Evolutionary conservation across 2,113 vertebrate species (phyloP), one percentile per base, ranked within the genome.

Genomic region (Pituophis catenifer): DNA sequence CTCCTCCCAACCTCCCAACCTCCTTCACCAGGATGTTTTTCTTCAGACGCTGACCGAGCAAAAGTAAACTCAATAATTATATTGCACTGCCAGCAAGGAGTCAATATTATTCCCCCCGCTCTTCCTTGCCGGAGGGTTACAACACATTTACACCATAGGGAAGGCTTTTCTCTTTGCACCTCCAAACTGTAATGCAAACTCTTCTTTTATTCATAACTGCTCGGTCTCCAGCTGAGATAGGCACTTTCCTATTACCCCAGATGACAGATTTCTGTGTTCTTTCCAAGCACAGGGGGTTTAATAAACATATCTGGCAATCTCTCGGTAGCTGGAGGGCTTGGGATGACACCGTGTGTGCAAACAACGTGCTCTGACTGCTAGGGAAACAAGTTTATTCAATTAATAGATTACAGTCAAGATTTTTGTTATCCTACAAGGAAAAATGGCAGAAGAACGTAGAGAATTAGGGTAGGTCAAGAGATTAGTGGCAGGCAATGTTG

Each of bases 231-330:
- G 98, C 98, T 98, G 98, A 98, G 99, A 98, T 97, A 98, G 98
- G 98, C 98, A 98, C 98, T 99, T 98, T 98, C 96, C 96, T 98
- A 97, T 97, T 97, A 98, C 98, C 96, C 95, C 97, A 96, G 98
- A 98, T 98, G 98, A 98, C 98, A 98, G 98, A 98, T 99, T 98
- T 98, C 98, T 98, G 98, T 98, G 98, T 97, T 98, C 97, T 98
- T 98, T 98, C 98, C 98, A 98, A 98, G 98, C 97, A 97, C 98
- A 97, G 97, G 98, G 98, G 97, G 98, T 98, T 98, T 98, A 99
- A 99, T 99, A 99, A 99, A 99, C 98, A 99, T 99, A 99, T 99
- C 98, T 99, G 98, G 98, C 98, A 99, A 99, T 98, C 96, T 98
- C 98, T 97, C 97, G 97, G 96, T 97, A 97, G 98, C 98, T 98